These are phyloP conservation scores for Pimephales promelas DNA, from an alignment of 2,113 vertebrate genomes.

Conservation along the genomic window DNA sequence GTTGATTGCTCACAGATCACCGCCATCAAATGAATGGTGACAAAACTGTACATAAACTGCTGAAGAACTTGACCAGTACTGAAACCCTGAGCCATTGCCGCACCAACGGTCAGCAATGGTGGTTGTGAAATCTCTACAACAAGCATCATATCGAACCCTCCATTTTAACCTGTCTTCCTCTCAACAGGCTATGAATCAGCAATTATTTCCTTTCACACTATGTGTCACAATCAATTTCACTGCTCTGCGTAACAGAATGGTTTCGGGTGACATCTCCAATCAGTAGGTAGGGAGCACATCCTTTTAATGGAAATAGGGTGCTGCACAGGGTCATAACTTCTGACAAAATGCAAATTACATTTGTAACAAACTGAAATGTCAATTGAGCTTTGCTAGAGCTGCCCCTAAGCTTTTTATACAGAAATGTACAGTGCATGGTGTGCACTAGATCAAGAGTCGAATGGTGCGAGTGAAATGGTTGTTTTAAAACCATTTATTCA, in stretches of 20 bases:
- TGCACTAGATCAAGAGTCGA: background rate
- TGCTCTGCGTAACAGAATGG: constrained; percentile 86
- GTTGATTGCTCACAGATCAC: background rate
- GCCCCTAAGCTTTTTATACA: background rate
- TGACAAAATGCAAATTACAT: constrained; percentile 87
- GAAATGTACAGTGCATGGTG: constrained; percentile 3
- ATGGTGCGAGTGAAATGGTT: constrained; percentile 48
- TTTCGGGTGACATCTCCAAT: constrained; percentile 93
- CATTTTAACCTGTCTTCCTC: constrained; percentile 64
- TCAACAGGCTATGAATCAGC: constrained; percentile 79
- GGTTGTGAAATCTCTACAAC: constrained; percentile 41
- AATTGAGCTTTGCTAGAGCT: constrained; percentile 69
- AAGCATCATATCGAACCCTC: constrained; percentile 59
- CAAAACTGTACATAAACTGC: background rate
- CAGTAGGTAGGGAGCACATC: constrained; percentile 82
- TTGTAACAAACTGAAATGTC: constrained; percentile 88
- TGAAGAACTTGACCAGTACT: background rate
- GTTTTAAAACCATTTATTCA: constrained; percentile 83
- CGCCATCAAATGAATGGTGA: background rate
- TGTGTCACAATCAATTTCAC: constrained; percentile 92
- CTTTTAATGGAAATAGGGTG: constrained; percentile 87
- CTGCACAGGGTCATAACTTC: constrained; percentile 89
- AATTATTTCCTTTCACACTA: constrained; percentile 88
- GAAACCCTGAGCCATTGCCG: background rate
- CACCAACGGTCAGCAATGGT: background rate